Conservation (phyloP, 1,140 invertebrate species). For the Dryas iulia region DNA sequence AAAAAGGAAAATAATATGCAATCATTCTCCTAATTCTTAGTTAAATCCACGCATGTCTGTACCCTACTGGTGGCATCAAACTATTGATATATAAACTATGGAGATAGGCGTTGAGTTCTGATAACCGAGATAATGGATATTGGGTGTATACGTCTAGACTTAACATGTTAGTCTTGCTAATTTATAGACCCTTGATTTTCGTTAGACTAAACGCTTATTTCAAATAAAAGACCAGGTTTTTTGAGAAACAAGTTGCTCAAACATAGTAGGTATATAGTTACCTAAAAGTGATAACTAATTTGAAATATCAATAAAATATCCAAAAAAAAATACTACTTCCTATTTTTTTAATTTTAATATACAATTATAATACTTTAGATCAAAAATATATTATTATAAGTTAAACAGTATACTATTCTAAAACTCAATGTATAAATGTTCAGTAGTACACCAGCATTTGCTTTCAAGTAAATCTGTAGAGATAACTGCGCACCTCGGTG, state of each 20-base stretch:
- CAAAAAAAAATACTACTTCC: no score
- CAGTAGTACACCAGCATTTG: conserved; percentile 1
- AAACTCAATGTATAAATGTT: not conserved
- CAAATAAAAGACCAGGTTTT: not conserved
- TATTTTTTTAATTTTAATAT: not conserved
- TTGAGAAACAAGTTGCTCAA: no score
- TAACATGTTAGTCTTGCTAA: conserved; percentile 8
- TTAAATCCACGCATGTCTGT: conserved; percentile 19
- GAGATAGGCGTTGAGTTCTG: conserved; percentile 22
- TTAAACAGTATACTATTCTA: not conserved
- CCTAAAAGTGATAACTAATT: no score
- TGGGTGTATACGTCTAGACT: not conserved
- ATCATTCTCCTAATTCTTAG: no score
- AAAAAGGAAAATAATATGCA: no score
- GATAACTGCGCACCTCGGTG: conserved; percentile 35
- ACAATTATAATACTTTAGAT: not conserved
- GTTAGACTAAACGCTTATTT: not conserved
- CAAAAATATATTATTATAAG: not conserved
- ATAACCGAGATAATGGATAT: conserved; percentile 16
- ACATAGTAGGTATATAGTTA: no score
- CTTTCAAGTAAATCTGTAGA: conserved; percentile 19
- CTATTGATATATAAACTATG: conserved; percentile 25
- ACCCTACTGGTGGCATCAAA: conserved; percentile 13
- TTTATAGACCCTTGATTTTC: not conserved
- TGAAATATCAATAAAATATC: no score